Base-by-base conservation (phyloP, 1,140 invertebrate species). In the Myzus persicae region DNA sequence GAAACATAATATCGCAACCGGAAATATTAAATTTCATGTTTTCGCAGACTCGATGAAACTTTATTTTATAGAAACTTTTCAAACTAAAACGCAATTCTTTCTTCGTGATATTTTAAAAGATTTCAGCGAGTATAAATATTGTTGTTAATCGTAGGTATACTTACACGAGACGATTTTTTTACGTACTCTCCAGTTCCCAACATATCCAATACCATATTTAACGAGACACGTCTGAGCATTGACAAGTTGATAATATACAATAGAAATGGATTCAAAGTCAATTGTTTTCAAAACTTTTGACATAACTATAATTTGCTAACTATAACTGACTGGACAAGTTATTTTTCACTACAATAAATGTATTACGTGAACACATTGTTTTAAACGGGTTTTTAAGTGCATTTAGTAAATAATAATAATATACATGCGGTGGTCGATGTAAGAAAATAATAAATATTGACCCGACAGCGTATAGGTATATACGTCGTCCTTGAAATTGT, bases 21-120 rank as follows among this genome's bases (percentile, higher is more conserved):
- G n/a, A 36, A n/a, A n/a, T 76, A 76, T 76, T 76, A n/a, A n/a
- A 76, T 76, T 76, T n/a, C 14, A 76, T n/a, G 14, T 76, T 76
- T 76, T 76, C 14, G 36, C 59, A 76, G 48, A 51, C 20, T 51
- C 20, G 22, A 51, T 51, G 3, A 22, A 76, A 76, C n/a, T 76
- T 76, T n/a, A 76, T 36, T 76, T 76, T n/a, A 76, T 36, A 76
- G 59, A 76, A 76, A 76, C 59, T 76, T 76, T n/a, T 76, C n/a
- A 18, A 76, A 76, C 31, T 18, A 76, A 67, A 76, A 59, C 54
- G 54, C 26, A 59, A 59, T 18, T 76, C 31, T 36, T 76, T 76
- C 31, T 76, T 18, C 14, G 14, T n/a, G 59, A n/a, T 18, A 76
- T n/a, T 76, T n/a, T 76, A 76, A 76, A 76, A 76, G 14, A 18